A percentile compares a stretch with the other conserved stretches of the same genome.
phyloP scores from a whole-genome alignment of 1,140 invertebrate genomes.

The Micrasema longulum region DNA sequence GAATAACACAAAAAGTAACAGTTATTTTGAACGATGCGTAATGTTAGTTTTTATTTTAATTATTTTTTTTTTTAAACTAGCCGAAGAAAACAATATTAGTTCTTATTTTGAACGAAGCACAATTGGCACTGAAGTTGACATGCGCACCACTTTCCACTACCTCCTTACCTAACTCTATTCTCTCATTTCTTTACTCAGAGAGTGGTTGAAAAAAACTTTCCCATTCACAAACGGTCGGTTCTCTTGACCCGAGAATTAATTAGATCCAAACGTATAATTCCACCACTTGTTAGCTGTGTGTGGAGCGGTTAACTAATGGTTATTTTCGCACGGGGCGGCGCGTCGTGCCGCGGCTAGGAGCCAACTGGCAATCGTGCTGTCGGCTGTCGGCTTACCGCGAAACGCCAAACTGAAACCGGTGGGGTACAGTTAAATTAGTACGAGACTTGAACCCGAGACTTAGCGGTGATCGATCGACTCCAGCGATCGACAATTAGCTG shows the following conservation, averaged over 20 bases:
- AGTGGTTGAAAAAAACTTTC: no score
- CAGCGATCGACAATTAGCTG: conserved; percentile 25
- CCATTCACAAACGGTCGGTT: no score
- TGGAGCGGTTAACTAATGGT: background rate
- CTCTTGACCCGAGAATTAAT: no score
- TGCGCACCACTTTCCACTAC: conserved; percentile 16
- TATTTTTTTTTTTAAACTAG: no score
- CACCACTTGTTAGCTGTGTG: background rate
- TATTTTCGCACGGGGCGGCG: conserved; percentile 5
- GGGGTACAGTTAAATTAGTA: conserved; percentile 20
- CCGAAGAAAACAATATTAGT: background rate
- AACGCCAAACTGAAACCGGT: background rate
- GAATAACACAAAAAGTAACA: no score
- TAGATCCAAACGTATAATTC: no score
- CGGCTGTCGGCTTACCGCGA: no score
- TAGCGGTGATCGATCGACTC: background rate
- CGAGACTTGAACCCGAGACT: conserved; percentile 25
- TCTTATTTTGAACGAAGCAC: background rate
- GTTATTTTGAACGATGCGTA: no score
- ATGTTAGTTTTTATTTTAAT: no score
- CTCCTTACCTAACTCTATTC: conserved; percentile 20
- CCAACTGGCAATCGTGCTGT: conserved; percentile 8
- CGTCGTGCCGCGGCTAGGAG: conserved; percentile 15
- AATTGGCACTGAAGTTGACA: conserved; percentile 23
- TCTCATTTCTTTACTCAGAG: background rate